Conservation (phyloP, 2,797 vertebrate genomes). For the Danio albolineatus region DNA sequence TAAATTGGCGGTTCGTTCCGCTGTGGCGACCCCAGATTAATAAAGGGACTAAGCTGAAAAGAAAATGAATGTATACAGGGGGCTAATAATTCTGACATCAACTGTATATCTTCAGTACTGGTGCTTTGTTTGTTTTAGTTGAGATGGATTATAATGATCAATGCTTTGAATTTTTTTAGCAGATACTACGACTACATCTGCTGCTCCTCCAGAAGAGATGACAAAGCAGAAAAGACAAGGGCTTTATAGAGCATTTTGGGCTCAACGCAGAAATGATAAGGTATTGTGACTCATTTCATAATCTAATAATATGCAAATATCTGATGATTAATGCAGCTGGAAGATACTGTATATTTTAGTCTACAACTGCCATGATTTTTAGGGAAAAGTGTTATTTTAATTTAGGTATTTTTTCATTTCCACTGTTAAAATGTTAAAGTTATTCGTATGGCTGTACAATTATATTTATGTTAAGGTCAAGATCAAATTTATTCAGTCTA, state of each 20-base stretch:
- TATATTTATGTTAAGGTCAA: not conserved
- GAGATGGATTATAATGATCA: not conserved
- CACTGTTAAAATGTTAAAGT: not conserved
- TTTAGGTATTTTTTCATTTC: not conserved
- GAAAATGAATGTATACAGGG: no score
- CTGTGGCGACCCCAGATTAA: no score
- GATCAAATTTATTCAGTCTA: no score
- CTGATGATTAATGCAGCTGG: not conserved
- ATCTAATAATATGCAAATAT: not conserved
- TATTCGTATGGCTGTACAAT: not conserved
- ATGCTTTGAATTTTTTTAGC: not conserved
- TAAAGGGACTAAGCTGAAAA: no score
- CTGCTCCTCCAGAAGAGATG: slow-evolving; percentile 61
- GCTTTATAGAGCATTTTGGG: slow-evolving; percentile 59
- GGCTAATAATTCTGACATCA: no score
- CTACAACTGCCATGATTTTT: not conserved
- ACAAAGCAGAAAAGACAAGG: slow-evolving; percentile 69
- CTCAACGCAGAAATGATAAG: slow-evolving; percentile 72
- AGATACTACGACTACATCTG: slow-evolving; percentile 53
- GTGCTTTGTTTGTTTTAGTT: not conserved
- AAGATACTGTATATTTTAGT: slow-evolving; percentile 1
- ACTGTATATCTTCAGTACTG: no score
- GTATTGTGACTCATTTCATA: slow-evolving; percentile 65
- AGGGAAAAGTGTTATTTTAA: not conserved
- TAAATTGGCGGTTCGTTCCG: no score